Percentiles rank a stretch among this genome's conserved stretches.
These are phyloP conservation scores for Streptopelia turtur DNA, from an alignment of 2,797 vertebrate species.

Conservation along the genomic window DNA sequence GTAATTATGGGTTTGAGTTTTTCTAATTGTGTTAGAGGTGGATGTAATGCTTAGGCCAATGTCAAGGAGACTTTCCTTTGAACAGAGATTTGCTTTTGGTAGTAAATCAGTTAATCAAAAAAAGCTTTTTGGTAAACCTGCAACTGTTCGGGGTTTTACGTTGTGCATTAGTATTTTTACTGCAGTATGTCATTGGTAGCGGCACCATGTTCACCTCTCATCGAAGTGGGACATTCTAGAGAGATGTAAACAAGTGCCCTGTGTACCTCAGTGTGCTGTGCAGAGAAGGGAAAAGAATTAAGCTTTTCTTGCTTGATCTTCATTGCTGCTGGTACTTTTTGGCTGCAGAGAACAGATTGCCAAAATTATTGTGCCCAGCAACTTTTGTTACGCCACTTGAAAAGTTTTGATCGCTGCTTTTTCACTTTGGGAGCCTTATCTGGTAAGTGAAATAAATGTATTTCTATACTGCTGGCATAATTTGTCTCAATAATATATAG, in stretches of 20 bases:
- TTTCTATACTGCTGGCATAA: fast-evolving
- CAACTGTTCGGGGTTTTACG: background rate
- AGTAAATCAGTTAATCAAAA: background rate
- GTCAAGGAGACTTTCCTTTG: background rate
- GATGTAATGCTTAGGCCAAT: background rate
- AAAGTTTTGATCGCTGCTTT: background rate
- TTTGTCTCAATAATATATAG: background rate
- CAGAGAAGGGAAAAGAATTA: background rate
- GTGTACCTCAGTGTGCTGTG: background rate
- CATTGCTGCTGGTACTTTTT: background rate
- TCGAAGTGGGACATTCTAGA: fast-evolving
- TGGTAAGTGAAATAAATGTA: background rate
- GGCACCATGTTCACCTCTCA: fast-evolving
- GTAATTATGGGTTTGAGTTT: background rate
- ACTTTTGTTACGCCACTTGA: background rate
- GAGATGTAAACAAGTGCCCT: fast-evolving
- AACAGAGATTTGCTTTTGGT: background rate
- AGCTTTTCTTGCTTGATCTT: background rate
- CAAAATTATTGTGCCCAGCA: fast-evolving
- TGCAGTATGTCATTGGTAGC: background rate
- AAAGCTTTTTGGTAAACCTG: background rate
- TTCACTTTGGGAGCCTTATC: background rate
- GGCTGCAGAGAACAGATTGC: background rate
- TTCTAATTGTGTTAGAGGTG: background rate
- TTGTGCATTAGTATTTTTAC: background rate